A percentile compares a stretch with the other conserved stretches of the same genome.
phyloP scores from a whole-genome alignment of 1,140 invertebrate genomes.

The Oedothorax gibbosus region DNA sequence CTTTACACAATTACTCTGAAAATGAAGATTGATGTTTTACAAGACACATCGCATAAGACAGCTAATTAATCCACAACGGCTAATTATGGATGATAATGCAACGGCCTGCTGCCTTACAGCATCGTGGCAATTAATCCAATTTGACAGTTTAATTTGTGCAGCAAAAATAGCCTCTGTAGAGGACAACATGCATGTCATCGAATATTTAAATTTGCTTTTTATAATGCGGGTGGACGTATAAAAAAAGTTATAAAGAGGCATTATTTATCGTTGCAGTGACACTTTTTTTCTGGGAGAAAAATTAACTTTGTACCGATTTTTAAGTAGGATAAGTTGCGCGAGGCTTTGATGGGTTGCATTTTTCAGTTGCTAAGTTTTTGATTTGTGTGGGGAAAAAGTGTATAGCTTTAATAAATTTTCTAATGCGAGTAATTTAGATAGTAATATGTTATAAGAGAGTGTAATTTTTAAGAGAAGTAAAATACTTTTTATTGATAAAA shows the following conservation, averaged over 20 bases:
- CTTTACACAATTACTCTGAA: conserved; percentile 23
- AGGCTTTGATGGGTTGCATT: too few relatives aligned
- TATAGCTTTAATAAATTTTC: too few relatives aligned
- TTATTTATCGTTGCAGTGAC: conserved; percentile 25
- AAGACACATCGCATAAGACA: conserved; percentile 40
- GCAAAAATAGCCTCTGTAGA: conserved; percentile 3
- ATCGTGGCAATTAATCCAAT: conserved; percentile 10
- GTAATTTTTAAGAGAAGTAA: too few relatives aligned
- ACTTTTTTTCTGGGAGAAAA: conserved; percentile 10
- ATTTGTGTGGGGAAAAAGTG: too few relatives aligned
- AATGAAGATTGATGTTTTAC: conserved; percentile 50
- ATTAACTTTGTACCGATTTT: conserved; percentile 22
- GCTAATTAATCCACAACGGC: conserved; percentile 33
- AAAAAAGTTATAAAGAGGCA: neutral
- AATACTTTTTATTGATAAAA: too few relatives aligned
- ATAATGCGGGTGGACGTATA: too few relatives aligned
- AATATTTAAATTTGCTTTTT: conserved; percentile 6
- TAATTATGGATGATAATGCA: conserved; percentile 43
- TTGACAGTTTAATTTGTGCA: conserved; percentile 40
- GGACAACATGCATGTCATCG: conserved; percentile 17
- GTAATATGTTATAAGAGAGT: too few relatives aligned
- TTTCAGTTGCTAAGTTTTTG: too few relatives aligned
- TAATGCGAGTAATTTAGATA: too few relatives aligned
- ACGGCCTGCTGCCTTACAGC: neutral
- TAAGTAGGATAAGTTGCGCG: conserved; percentile 12